Evolutionary conservation across 2,797 vertebrate species (phyloP).

Genomic region (Serranus cabrilla): DNA sequence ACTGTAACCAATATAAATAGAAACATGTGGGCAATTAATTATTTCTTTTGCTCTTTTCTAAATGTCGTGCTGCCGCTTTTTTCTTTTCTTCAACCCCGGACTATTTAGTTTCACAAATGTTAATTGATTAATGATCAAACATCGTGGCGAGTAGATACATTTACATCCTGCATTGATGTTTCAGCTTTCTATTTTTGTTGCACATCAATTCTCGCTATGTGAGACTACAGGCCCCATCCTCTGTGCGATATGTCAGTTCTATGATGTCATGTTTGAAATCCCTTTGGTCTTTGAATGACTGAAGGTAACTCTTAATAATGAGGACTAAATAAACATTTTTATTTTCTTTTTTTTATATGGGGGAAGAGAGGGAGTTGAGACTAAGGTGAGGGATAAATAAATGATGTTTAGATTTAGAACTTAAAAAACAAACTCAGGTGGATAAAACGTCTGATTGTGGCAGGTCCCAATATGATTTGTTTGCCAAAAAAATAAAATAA

Average conservation of each 20-base stretch:
- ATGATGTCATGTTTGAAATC: slow-evolving; percentile 71
- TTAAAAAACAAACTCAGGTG: slow-evolving; percentile 50
- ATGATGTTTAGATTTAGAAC: slow-evolving; percentile 57
- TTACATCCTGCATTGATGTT: slow-evolving; percentile 83
- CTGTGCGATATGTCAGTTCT: slow-evolving; percentile 60
- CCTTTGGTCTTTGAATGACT: slow-evolving; percentile 65
- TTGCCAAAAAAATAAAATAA: slow-evolving; percentile 12
- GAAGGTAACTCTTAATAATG: slow-evolving; percentile 63
- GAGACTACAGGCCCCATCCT: slow-evolving; percentile 66
- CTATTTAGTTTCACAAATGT: slow-evolving; percentile 83
- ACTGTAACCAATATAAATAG: slow-evolving; percentile 77
- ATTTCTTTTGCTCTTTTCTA: slow-evolving; percentile 72
- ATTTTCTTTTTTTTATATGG: slow-evolving; percentile 25
- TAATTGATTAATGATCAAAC: slow-evolving; percentile 85
- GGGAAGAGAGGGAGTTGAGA: slow-evolving; percentile 15
- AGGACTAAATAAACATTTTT: slow-evolving; percentile 65
- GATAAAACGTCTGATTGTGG: slow-evolving; percentile 44
- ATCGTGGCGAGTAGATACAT: slow-evolving; percentile 72
- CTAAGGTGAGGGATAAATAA: slow-evolving; percentile 56
- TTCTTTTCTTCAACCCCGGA: slow-evolving; percentile 29
- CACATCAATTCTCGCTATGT: slow-evolving; percentile 67
- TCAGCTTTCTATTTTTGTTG: slow-evolving; percentile 75
- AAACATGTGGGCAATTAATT: slow-evolving; percentile 63
- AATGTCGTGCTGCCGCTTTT: slow-evolving; percentile 60
- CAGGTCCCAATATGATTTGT: slow-evolving; percentile 45